phyloP scores from a whole-genome alignment of 2,888 invertebrate species.

The Drosophila peninsularis region DNA sequence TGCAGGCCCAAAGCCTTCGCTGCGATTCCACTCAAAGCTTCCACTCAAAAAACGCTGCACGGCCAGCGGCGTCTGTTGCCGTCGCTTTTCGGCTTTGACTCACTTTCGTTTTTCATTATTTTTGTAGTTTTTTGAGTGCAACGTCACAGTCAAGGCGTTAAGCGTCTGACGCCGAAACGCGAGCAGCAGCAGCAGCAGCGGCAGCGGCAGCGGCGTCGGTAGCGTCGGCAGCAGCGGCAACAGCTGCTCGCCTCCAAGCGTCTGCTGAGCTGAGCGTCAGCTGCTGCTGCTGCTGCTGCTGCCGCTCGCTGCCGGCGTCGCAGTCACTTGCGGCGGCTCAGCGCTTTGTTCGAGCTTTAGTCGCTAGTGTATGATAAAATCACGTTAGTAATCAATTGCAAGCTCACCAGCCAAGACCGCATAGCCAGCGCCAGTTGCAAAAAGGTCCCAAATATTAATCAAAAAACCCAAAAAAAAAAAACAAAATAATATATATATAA shows the following conservation, averaged over 20 bases:
- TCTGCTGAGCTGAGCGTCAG: conserved; percentile 11
- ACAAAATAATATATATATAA: neutral
- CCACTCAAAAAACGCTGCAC: neutral
- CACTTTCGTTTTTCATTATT: conserved; percentile 69
- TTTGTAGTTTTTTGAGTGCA: conserved; percentile 34
- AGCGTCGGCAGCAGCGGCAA: conserved; percentile 15
- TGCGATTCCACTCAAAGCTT: conserved; percentile 43
- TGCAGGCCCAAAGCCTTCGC: conserved; percentile 21
- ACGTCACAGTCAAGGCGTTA: conserved; percentile 56
- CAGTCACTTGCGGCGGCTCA: conserved; percentile 45
- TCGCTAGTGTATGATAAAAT: conserved; percentile 84
- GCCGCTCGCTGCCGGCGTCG: conserved; percentile 45
- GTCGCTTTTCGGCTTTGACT: conserved; percentile 44
- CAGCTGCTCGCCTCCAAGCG: conserved; percentile 26
- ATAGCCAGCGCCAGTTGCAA: conserved; percentile 68
- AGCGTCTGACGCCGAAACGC: conserved; percentile 41
- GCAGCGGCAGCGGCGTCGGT: conserved; percentile 8
- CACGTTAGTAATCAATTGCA: conserved; percentile 85
- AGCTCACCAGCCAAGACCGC: conserved; percentile 83
- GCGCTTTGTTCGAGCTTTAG: conserved; percentile 81
- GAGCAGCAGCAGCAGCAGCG: conserved; percentile 19
- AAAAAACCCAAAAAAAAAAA: conserved; percentile 11
- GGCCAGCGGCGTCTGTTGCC: neutral
- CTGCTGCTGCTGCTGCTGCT: conserved; percentile 6
- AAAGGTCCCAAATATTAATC: conserved; percentile 33